Base-by-base conservation (phyloP, 2,888 invertebrate genomes). In the Ectemnius lituratus region DNA sequence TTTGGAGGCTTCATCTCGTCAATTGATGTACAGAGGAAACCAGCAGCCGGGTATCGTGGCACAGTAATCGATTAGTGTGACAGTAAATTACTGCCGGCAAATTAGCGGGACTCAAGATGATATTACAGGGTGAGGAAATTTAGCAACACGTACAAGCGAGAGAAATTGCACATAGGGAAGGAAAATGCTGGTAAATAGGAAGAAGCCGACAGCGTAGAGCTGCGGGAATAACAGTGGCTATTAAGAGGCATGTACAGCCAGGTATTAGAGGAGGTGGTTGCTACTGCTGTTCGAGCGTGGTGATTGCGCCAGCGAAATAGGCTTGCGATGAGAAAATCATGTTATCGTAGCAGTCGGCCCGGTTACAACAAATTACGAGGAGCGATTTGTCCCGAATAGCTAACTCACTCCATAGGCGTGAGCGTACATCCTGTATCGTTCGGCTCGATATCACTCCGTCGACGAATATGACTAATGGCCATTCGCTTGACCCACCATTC, bases 81-180 rank as follows among this genome's bases (percentile, higher is more conserved):
- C 82, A 83, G 83, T 81, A 79, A 85, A 84, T 86, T 86, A 86
- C 79, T 84, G 82, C 76, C 84, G 81, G 84, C 86, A 88, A 88
- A 88, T 88, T 88, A 88, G 88, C 85, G 85, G 82, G 85, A 86
- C 87, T 88, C 86, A 81, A 86, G 87, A 8, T 37, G 37, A 88
- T 88, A 88, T 88, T 87, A 88, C 87, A 88, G 84, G 84, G 72
- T 76, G 80, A 76, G 85, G 81, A 79, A 75, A 79, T 60, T 74
- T 49, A 60, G 59, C 52, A 73, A 69, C 60, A 62, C 49, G 66
- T 70, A 71, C 47, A 47, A 2, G 2, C 2, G 23, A 23, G 23
- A 23, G n/a, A 20, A 3, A 23, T 23, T 23, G 23, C 23, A 23
- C 23, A 23, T 52, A 62, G 62, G 70, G 68, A 63, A 67, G 81